phyloP scores from a whole-genome alignment of 53 echinoderm and acorn worm genomes.

The Astropecten irregularis region DNA sequence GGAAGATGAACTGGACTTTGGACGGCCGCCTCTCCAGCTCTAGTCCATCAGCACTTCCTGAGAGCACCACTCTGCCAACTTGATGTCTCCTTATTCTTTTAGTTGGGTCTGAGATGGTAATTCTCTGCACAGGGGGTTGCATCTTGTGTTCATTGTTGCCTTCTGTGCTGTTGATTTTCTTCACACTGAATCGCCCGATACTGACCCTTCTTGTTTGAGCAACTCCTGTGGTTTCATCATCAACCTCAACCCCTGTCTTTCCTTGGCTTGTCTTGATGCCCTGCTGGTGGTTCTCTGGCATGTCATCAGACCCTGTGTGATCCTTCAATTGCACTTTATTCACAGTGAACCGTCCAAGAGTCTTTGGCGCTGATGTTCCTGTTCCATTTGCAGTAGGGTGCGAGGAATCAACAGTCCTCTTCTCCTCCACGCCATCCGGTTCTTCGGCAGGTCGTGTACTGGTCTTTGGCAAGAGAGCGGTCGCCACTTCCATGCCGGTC shows the following conservation, averaged over 20 bases:
- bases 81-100: neutral
- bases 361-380: neutral
- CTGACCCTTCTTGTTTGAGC: neutral
- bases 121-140: neutral
- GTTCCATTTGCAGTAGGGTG: too few relatives aligned
- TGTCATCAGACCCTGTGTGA: too few relatives aligned
- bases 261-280: neutral
- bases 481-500: too few relatives aligned
- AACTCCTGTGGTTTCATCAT: neutral
- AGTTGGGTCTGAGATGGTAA: slow-evolving; percentile 3
- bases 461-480: neutral
- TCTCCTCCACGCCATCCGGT: neutral
- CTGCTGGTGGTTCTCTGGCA: too few relatives aligned
- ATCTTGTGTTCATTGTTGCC: neutral
- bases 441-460: neutral
- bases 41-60: neutral
- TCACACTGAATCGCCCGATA: slow-evolving; percentile 26
- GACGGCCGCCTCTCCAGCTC: neutral
- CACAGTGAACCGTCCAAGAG: slow-evolving; percentile 26
- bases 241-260: neutral
- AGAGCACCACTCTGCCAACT: neutral
- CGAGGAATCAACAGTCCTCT: neutral
- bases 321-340: neutral
- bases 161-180: neutral
- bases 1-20: slow-evolving; percentile 39